Conservation (phyloP, 2,888 invertebrate genomes). For the Acrobasis consociella region DNA sequence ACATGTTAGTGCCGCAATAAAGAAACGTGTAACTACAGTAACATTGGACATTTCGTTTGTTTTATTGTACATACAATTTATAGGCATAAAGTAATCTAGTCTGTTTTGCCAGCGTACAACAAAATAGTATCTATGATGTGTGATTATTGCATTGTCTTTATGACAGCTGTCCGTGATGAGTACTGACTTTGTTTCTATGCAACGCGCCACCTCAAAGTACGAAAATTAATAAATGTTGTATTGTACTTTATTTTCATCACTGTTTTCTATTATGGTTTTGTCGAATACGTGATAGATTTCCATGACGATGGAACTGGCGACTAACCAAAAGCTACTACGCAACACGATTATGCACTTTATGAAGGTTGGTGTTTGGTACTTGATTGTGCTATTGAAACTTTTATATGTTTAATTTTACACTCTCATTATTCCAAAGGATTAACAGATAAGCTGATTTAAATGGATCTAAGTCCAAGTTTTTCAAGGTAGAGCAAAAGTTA, state of each 20-base stretch:
- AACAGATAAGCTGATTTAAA: neutral
- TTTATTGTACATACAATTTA: constrained; percentile 21
- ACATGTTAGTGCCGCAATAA: constrained; percentile 53
- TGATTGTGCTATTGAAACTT: constrained; percentile 19
- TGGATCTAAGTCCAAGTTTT: neutral
- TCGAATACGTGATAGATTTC: constrained; percentile 49
- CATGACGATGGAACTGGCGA: constrained; percentile 48
- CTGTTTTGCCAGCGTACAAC: neutral
- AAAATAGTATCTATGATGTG: neutral
- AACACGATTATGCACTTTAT: constrained; percentile 29
- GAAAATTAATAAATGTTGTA: too few relatives aligned
- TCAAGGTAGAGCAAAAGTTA: neutral
- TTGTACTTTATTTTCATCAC: neutral
- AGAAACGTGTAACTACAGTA: constrained; percentile 44
- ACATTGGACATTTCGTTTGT: constrained; percentile 32
- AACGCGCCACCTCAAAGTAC: neutral
- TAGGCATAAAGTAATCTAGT: constrained; percentile 7
- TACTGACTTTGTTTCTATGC: constrained; percentile 8
- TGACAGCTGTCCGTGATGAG: too few relatives aligned
- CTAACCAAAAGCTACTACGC: constrained; percentile 46
- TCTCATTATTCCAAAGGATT: neutral
- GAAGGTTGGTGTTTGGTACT: constrained; percentile 10
- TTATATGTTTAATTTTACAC: neutral
- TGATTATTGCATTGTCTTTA: constrained; percentile 4
- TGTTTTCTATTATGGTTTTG: neutral